Evolutionary conservation across 2,797 vertebrate species (phyloP), one percentile per base, ranked within the genome.

Genomic region (Adelosebastes latens): DNA sequence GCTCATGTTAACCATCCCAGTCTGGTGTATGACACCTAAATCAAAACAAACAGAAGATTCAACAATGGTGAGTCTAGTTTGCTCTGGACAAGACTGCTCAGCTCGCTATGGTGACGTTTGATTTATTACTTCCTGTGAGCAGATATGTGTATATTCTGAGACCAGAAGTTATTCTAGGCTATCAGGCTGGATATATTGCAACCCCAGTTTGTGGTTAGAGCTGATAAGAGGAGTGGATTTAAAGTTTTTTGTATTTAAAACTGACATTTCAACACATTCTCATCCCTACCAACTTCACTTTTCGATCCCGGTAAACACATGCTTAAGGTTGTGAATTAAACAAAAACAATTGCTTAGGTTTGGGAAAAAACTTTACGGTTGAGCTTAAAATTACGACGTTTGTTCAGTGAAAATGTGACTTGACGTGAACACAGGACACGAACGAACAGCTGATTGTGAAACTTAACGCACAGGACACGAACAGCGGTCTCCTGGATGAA

Each of bases 81-180:
- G 27, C 55, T 29, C 20, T 52, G 59, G 52, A 72, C 18, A 29
- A 6, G 14, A 10, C 16, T 32, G 36, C 52, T 42, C 5, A 18
- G 8, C 32, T n/a, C 4, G 63, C 80, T 29, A 56, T 32, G n/a
- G 29, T 59, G 5, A 62, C 2, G 46, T 36, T 42, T 78, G 27
- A 75, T 67, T 78, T 39, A 77, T 85, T 22, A 34, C 70, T 79
- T 80, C 72, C 56, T 81, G 71, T 39, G 12, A 69, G 56, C 66
- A 77, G 52, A 59, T 27, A 24, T 31, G 49, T 31, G 27, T 59
- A 16, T 56, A 61, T 58, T 67, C 71, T 11, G 53, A 70, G 42
- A 63, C 24, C 55, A 29, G 31, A 74, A 56, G 59, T 74, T 9
- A 76, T 66, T 72, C 13, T 10, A 49, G 53, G 42, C 16, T 34